phyloP scores from a whole-genome alignment of 2,113 vertebrate species.

The Mungos mungo region DNA sequence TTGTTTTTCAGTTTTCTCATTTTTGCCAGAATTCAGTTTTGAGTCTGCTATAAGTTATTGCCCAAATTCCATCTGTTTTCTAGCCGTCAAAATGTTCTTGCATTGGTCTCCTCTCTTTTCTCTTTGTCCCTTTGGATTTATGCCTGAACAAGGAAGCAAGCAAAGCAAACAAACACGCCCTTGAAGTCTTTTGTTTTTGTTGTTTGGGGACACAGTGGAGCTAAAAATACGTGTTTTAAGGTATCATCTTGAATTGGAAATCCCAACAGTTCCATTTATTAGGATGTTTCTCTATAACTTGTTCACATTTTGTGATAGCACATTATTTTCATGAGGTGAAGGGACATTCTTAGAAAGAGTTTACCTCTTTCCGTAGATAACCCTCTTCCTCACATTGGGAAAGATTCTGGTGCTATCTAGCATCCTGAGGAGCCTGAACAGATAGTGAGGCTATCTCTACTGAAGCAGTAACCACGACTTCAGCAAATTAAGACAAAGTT shows the following conservation, averaged over 20 bases:
- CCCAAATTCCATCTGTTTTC: neutral
- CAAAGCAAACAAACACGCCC: neutral
- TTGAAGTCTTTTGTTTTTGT: neutral
- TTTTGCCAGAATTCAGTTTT: neutral
- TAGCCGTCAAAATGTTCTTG: neutral
- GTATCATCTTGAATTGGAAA: neutral
- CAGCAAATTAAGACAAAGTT: neutral
- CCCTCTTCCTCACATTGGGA: neutral
- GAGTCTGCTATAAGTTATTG: neutral
- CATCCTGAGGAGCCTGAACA: neutral
- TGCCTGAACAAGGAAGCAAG: neutral
- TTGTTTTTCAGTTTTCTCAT: neutral
- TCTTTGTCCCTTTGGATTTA: neutral
- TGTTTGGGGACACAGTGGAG: neutral
- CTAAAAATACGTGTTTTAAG: neutral
- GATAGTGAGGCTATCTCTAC: neutral
- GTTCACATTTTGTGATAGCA: neutral
- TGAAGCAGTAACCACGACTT: neutral
- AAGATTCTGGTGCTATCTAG: neutral
- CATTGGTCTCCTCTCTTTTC: neutral
- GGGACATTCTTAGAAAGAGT: neutral
- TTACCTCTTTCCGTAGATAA: neutral
- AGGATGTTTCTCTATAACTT: neutral
- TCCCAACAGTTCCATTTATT: neutral
- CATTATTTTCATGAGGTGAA: neutral